phyloP scores from a whole-genome alignment of 2,888 invertebrate species.

The Aplocera efformata region DNA sequence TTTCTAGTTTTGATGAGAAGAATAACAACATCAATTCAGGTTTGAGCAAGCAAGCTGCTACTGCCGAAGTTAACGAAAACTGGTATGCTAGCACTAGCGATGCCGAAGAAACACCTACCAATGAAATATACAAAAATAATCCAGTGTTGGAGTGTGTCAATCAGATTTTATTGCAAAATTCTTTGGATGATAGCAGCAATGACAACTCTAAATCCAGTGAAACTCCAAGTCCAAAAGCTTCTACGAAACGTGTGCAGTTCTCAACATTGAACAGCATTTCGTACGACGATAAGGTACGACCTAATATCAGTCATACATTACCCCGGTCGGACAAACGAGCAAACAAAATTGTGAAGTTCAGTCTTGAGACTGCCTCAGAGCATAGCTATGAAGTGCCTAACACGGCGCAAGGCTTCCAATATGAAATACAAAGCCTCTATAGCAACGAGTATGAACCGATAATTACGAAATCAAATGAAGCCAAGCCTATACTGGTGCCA shows the following conservation, averaged over 20 bases:
- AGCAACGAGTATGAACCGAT: slow-evolving; percentile 89
- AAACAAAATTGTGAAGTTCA: slow-evolving; percentile 76
- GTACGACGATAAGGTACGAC: slow-evolving; percentile 69
- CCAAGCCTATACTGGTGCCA: slow-evolving; percentile 55
- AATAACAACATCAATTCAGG: slow-evolving; percentile 58
- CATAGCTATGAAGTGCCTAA: slow-evolving; percentile 83
- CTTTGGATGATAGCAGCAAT: slow-evolving; percentile 80
- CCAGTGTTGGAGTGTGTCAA: slow-evolving; percentile 93
- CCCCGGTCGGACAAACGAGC: slow-evolving; percentile 68
- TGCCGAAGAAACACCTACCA: slow-evolving; percentile 86
- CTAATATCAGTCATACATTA: slow-evolving; percentile 53
- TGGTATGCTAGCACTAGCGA: slow-evolving; percentile 91
- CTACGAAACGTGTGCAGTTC: slow-evolving; percentile 82
- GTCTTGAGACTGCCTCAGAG: slow-evolving; percentile 74
- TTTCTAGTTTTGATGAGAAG: slow-evolving; percentile 51
- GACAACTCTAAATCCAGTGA: slow-evolving; percentile 73
- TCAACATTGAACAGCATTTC: slow-evolving; percentile 83
- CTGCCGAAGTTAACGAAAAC: slow-evolving; percentile 83
- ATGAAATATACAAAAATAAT: slow-evolving; percentile 87
- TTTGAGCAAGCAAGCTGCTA: slow-evolving; percentile 46
- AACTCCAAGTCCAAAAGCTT: slow-evolving; percentile 69
- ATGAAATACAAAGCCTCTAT: slow-evolving; percentile 84
- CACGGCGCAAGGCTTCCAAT: slow-evolving; percentile 74
- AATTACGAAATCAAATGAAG: slow-evolving; percentile 70
- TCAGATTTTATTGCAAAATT: slow-evolving; percentile 89